Conservation (phyloP, 2,113 vertebrate species). For the Electrona antarctica region DNA sequence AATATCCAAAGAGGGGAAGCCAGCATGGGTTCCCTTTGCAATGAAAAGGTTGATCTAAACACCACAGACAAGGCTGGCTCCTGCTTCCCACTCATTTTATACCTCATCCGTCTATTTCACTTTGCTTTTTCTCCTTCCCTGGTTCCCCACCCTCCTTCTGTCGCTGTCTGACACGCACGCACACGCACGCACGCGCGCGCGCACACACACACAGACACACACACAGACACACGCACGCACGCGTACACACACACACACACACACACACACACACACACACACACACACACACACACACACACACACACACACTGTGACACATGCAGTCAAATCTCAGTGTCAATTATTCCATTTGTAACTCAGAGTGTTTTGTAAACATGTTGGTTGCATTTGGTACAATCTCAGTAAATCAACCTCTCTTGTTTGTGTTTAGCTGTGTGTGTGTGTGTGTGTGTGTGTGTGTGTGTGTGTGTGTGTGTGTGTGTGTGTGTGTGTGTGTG, state of each 20-base stretch:
- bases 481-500: too few relatives aligned
- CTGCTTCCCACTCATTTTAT: conserved; percentile 52
- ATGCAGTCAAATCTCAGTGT: background rate
- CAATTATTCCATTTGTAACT: too few relatives aligned
- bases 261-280: background rate
- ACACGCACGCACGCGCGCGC: background rate
- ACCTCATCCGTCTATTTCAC: conserved; percentile 42
- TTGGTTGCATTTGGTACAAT: too few relatives aligned
- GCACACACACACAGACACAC: background rate
- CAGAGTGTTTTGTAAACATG: too few relatives aligned
- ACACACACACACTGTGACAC: conserved; percentile 8
- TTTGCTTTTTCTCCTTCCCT: conserved; percentile 19
- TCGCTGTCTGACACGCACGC: background rate
- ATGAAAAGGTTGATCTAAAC: conserved; percentile 74
- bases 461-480: too few relatives aligned
- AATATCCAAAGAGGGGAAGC: conserved; percentile 68
- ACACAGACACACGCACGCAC: background rate
- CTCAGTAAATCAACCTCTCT: too few relatives aligned
- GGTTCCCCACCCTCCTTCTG: background rate
- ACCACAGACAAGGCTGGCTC: conserved; percentile 67
- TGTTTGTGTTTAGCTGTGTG: too few relatives aligned
- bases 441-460: too few relatives aligned
- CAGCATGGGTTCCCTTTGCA: conserved; percentile 66
- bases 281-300: background rate
- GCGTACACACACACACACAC: background rate